Evolutionary conservation across 2,888 invertebrate species (phyloP).

Genomic region (Stomorhina lunata): DNA sequence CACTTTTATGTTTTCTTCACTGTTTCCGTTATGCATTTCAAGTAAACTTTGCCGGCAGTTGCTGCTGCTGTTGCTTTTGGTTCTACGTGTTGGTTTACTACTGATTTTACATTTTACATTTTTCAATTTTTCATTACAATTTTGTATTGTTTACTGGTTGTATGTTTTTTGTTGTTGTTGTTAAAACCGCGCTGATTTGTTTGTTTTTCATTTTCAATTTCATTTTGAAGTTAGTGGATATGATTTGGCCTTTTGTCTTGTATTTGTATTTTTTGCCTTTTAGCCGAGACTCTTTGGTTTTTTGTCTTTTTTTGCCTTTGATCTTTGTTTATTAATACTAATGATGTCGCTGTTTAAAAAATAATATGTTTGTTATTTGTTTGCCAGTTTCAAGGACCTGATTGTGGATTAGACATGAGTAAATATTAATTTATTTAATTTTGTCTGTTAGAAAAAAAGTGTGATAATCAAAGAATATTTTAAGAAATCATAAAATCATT

Average conservation of each 20-base stretch:
- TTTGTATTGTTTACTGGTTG: conserved; percentile 24
- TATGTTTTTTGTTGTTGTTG: conserved; percentile 33
- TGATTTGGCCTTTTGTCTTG: conserved; percentile 62
- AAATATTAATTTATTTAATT: conserved; percentile 63
- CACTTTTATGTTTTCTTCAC: conserved; percentile 63
- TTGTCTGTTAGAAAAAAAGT: conserved; percentile 32
- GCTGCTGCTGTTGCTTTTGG: conserved; percentile 34
- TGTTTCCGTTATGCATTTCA: conserved; percentile 53
- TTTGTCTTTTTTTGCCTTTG: conserved; percentile 66
- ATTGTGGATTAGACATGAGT: conserved; percentile 45
- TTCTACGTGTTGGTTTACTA: too few relatives aligned
- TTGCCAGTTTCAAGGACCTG: conserved; percentile 23
- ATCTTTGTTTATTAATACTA: conserved; percentile 69
- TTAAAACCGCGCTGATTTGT: conserved; percentile 60
- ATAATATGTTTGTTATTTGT: too few relatives aligned
- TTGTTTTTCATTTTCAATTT: conserved; percentile 40
- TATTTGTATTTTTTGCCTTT: conserved; percentile 24
- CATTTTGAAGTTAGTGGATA: conserved; percentile 56
- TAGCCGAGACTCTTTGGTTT: not conserved
- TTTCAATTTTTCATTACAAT: conserved; percentile 62
- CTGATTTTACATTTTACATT: too few relatives aligned
- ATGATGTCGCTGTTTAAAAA: conserved; percentile 62
- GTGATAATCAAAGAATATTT: conserved; percentile 53
- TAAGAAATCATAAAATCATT: not conserved
- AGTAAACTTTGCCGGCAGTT: too few relatives aligned